phyloP scores from a whole-genome alignment of 2,888 invertebrate genomes.

The Alentia gelatinosa region DNA sequence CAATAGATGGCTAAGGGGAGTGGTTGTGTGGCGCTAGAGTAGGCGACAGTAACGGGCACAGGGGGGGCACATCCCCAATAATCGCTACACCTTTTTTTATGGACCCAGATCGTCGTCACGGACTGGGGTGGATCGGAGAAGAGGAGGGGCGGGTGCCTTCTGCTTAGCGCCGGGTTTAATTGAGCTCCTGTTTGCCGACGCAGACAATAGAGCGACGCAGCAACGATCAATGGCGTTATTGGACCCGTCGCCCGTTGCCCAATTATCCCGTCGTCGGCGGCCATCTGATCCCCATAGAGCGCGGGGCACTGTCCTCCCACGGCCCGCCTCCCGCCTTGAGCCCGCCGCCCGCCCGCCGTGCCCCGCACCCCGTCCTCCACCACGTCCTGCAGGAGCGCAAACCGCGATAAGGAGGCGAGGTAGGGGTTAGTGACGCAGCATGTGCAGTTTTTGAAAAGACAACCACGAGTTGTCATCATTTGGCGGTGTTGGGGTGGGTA shows the following conservation, averaged over 20 bases:
- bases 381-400: too few relatives aligned
- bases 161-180: background rate
- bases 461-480: too few relatives aligned
- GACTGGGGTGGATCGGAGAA: background rate
- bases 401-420: too few relatives aligned
- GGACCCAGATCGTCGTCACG: background rate
- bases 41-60: background rate
- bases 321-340: background rate
- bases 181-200: background rate
- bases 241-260: background rate
- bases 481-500: too few relatives aligned
- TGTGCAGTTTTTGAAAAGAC: too few relatives aligned
- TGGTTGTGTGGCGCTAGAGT: too few relatives aligned
- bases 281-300: background rate
- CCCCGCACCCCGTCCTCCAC: background rate
- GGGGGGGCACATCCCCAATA: background rate
- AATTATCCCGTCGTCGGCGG: background rate
- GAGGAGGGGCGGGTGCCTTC: background rate
- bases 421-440: too few relatives aligned
- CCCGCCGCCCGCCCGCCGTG: too few relatives aligned
- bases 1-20: too few relatives aligned
- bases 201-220: background rate
- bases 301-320: background rate
- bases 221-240: background rate
- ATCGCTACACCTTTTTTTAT: background rate